Evolutionary conservation across 2,888 invertebrate genomes (phyloP).

Genomic region (Leptarthrus brevirostris): DNA sequence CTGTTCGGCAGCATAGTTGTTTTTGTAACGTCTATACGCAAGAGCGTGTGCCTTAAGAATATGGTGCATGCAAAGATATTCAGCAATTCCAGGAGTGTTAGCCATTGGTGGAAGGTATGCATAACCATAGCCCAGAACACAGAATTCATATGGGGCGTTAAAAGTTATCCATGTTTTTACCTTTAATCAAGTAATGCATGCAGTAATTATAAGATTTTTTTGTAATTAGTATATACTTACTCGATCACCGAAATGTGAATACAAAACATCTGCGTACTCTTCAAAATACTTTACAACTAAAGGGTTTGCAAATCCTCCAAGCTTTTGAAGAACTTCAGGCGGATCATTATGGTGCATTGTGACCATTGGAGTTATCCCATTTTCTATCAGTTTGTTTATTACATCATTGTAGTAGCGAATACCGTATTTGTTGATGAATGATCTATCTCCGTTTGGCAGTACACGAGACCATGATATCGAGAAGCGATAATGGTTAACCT

Average conservation of each 20-base stretch:
- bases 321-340: conserved; percentile 69
- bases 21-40: conserved; percentile 66
- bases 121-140: conserved; percentile 67
- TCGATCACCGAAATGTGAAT: conserved; percentile 67
- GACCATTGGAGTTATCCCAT: conserved; percentile 73
- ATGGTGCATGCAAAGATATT: conserved; percentile 69
- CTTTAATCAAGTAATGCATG: conserved; percentile 35
- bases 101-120: conserved; percentile 64
- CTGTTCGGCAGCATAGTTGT: conserved; percentile 60
- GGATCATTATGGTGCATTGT: conserved; percentile 71
- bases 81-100: conserved; percentile 67
- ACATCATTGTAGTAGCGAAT: conserved; percentile 75
- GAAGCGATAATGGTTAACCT: conserved; percentile 69
- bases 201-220: background rate
- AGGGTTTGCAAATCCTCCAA: conserved; percentile 70
- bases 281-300: conserved; percentile 68
- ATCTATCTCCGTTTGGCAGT: conserved; percentile 70
- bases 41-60: conserved; percentile 70
- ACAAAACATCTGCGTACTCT: conserved; percentile 68
- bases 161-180: conserved; percentile 71
- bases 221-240: conserved; percentile 59
- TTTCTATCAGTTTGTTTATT: conserved; percentile 72
- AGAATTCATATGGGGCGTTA: conserved; percentile 70
- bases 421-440: conserved; percentile 72
- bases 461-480: conserved; percentile 76